Base-by-base conservation (phyloP, 92 coral and sea anemone species). In the Muricea muricata region DNA sequence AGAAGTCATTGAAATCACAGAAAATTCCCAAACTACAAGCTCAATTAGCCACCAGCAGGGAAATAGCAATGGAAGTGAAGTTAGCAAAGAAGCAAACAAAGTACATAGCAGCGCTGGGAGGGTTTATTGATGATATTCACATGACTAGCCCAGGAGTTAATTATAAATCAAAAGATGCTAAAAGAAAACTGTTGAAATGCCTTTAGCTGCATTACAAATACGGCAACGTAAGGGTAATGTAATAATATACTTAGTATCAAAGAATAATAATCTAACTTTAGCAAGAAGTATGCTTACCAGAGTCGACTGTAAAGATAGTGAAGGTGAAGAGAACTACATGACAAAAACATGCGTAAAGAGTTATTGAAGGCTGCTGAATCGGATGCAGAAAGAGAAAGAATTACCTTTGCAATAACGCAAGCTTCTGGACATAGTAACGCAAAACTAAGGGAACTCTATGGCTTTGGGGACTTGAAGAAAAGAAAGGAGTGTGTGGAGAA, bases 361-460 rank as follows among this genome's bases (percentile, higher is more conserved):
- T 18, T 89, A 0, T 56, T 84, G 39, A n/a, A 78, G 15, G 65
- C 84, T 41, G 69, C 88, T 6, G 92, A 84, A 75, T 79, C 89
- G 3, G 86, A 88, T 41, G 82, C 86, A 26, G 92, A 89, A 39
- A 35, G 89, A 7, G 74, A 84, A 24, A 84, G 89, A 40, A 40
- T 89, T 17, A 89, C 92, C 48, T 89, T 76, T 72, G 84, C 78
- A 10, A 58, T 85, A 67, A 77, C 72, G 0, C 45, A 33, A 39
- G 35, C 92, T 58, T 84, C 89, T 52, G 89, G 92, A 0, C 45
- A 33, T 40, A 63, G 75, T 20, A 17, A 76, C 57, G 69, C 89
- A 66, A 79, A 89, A 66, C 68, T 89, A 28, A 89, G 87, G 48
- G 26, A 47, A 17, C 3, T 39, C 10, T 83, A 83, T 83, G 86